phyloP scores from a whole-genome alignment of 2,888 invertebrate species.

The Drosophila stalkeri region DNA sequence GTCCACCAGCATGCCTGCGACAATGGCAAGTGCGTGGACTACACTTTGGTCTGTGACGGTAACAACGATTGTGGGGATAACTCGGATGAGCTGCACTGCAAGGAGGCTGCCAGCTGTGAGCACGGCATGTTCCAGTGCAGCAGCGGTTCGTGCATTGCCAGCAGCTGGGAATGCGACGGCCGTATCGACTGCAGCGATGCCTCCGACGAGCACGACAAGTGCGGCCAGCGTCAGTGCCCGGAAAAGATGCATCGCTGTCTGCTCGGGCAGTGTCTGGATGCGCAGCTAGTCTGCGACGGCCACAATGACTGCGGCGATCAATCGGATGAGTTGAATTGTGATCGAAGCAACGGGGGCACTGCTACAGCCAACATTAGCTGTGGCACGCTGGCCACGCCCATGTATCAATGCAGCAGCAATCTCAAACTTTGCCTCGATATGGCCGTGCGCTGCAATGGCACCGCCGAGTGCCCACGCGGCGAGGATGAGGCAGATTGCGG shows the following conservation, averaged over 20 bases:
- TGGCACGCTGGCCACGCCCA: constrained; percentile 71
- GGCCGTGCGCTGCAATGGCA: constrained; percentile 87
- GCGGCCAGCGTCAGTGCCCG: constrained; percentile 80
- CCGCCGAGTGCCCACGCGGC: constrained; percentile 89
- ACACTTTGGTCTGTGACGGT: constrained; percentile 86
- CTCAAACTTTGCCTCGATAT: constrained; percentile 77
- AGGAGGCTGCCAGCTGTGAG: constrained; percentile 79
- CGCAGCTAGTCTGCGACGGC: constrained; percentile 86
- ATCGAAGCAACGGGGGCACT: constrained; percentile 13
- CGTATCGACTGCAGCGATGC: constrained; percentile 91
- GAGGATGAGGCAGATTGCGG: constrained; percentile 90
- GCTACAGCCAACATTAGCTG: constrained; percentile 84
- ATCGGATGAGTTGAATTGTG: constrained; percentile 86
- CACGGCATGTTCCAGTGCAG: constrained; percentile 88
- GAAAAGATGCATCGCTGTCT: constrained; percentile 84
- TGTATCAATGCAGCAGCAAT: constrained; percentile 83
- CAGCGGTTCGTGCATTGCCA: constrained; percentile 89
- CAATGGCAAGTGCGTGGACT: constrained; percentile 86
- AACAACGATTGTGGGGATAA: constrained; percentile 87
- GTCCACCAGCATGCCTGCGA: constrained; percentile 86
- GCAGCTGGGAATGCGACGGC: constrained; percentile 90
- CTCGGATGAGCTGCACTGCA: constrained; percentile 87
- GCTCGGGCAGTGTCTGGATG: constrained; percentile 87
- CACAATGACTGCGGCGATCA: constrained; percentile 87
- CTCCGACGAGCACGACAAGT: constrained; percentile 90